phyloP scores from a whole-genome alignment of 1,140 invertebrate species.

The Drosophila sproati region DNA sequence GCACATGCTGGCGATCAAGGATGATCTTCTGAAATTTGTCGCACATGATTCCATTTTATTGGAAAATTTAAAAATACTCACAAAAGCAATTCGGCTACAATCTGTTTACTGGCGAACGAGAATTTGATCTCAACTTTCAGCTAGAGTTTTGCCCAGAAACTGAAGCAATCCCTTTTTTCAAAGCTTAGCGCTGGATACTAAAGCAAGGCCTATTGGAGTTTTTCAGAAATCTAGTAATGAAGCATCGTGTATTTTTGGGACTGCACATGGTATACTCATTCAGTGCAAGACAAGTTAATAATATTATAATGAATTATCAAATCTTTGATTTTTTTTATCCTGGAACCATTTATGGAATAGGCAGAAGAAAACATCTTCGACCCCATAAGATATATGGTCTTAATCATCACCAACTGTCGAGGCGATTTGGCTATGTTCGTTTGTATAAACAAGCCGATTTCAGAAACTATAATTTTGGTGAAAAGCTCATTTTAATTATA shows the following conservation, averaged over 20 bases:
- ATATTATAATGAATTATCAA: no score
- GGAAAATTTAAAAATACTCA: background rate
- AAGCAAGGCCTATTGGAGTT: slow-evolving; percentile 6
- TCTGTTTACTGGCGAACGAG: background rate
- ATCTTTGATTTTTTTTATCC: no score
- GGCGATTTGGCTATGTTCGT: no score
- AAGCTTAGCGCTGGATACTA: background rate
- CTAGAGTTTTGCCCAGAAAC: background rate
- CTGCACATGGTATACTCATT: no score
- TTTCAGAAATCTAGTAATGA: background rate
- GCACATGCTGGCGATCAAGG: slow-evolving; percentile 46
- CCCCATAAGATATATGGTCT: no score
- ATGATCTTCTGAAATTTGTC: background rate
- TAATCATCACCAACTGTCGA: no score
- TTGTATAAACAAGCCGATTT: no score
- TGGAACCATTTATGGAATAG: no score
- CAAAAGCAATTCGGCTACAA: background rate
- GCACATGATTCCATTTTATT: background rate
- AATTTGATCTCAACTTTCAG: background rate
- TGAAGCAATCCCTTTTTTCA: background rate
- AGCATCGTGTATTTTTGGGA: background rate
- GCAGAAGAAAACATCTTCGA: no score
- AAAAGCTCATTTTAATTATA: no score
- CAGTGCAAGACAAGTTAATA: no score
- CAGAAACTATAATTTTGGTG: no score